phyloP scores from a whole-genome alignment of 2,888 invertebrate species.

The Orthosia incerta region DNA sequence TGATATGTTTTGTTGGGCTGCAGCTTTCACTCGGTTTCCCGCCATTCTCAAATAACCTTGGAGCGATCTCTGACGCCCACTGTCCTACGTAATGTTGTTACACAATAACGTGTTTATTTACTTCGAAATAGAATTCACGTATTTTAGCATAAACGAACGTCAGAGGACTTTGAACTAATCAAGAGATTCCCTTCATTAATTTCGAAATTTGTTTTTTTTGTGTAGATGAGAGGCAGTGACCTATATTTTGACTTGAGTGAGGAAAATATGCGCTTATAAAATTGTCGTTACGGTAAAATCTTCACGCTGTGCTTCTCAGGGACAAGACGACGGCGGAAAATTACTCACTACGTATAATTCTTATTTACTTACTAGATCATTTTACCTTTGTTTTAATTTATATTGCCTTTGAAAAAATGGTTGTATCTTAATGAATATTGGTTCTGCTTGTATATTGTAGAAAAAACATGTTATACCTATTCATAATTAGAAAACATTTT shows the following conservation, averaged over 20 bases:
- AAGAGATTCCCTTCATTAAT: slow-evolving; percentile 36
- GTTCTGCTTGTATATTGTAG: too few species aligned
- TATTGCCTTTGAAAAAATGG: too few species aligned
- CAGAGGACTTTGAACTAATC: slow-evolving; percentile 61
- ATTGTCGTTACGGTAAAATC: not conserved
- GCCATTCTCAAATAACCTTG: slow-evolving; percentile 85
- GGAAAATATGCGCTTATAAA: not conserved
- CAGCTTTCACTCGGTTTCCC: slow-evolving; percentile 78
- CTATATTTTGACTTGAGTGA: slow-evolving; percentile 29
- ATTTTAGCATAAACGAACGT: slow-evolving; percentile 69
- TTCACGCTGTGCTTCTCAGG: slow-evolving; percentile 33
- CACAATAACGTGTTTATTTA: slow-evolving; percentile 83
- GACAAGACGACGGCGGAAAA: slow-evolving; percentile 25
- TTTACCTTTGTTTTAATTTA: not conserved
- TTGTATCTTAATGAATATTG: too few species aligned
- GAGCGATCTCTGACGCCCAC: slow-evolving; percentile 80
- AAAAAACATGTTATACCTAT: too few species aligned
- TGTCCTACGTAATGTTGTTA: slow-evolving; percentile 77
- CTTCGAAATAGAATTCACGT: slow-evolving; percentile 77
- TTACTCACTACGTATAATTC: slow-evolving; percentile 5
- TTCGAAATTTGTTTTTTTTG: slow-evolving; percentile 29
- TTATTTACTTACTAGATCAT: not conserved
- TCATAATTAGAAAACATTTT: too few species aligned
- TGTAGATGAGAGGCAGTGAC: slow-evolving; percentile 24
- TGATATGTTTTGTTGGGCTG: slow-evolving; percentile 60